These are phyloP conservation scores for Drosophila seclusa DNA, from an alignment of 2,888 invertebrate species.

Conservation along the genomic window DNA sequence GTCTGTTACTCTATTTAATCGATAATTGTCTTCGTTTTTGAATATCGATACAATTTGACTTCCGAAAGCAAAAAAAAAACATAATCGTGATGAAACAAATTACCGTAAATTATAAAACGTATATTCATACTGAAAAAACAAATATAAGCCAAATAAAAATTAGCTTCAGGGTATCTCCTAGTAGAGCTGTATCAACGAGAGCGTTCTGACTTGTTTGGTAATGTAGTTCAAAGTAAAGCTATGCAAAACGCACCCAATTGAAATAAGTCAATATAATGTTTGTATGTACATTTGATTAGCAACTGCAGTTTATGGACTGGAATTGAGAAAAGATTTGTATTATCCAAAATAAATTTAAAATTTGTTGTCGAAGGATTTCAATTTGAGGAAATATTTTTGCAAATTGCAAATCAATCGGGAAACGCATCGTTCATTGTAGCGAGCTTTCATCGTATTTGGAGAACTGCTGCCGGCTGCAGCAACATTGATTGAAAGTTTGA, in stretches of 20 bases:
- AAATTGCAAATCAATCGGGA: not conserved
- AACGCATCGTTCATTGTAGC: not conserved
- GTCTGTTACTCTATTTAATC: too few species aligned
- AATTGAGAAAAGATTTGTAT: too few species aligned
- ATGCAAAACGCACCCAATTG: too few species aligned
- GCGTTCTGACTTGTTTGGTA: not conserved
- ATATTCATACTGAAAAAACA: not conserved
- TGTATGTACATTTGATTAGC: too few species aligned
- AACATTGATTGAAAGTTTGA: slow-evolving; percentile 44
- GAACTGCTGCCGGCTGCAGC: slow-evolving; percentile 18
- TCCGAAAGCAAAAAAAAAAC: too few species aligned
- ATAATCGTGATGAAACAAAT: too few species aligned
- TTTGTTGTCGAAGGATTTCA: not conserved
- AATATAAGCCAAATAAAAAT: not conserved
- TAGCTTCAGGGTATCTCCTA: not conserved
- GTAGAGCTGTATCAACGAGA: not conserved
- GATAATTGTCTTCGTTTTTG: too few species aligned
- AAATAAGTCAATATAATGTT: too few species aligned
- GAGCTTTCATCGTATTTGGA: slow-evolving; percentile 13
- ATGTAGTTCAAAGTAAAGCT: not conserved
- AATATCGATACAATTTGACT: too few species aligned
- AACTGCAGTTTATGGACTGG: too few species aligned
- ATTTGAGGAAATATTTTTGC: not conserved
- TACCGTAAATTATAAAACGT: too few species aligned
- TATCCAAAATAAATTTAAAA: too few species aligned